phyloP scores from a whole-genome alignment of 2,113 vertebrate species.

The Eonycteris spelaea region DNA sequence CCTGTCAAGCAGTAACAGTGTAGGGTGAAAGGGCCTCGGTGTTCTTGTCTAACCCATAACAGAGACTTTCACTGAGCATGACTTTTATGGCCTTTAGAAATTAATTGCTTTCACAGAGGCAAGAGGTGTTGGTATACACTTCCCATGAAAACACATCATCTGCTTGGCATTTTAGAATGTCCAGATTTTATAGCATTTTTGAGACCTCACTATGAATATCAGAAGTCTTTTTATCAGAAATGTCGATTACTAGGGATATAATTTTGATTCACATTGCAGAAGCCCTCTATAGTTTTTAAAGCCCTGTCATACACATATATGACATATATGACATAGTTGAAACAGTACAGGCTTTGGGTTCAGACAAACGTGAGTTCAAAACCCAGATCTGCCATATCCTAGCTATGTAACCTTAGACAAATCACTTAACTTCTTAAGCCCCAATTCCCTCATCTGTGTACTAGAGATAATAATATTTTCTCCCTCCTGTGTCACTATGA shows the following conservation, averaged over 20 bases:
- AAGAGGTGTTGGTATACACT: not conserved
- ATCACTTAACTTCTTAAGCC: not conserved
- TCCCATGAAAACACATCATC: not conserved
- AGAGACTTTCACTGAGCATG: not conserved
- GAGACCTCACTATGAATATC: not conserved
- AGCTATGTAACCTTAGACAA: not conserved
- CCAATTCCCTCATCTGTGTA: not conserved
- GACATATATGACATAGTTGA: not conserved
- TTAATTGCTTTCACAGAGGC: not conserved
- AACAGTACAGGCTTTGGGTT: not conserved
- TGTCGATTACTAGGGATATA: not conserved
- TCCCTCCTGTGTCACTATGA: not conserved
- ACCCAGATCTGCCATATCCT: not conserved
- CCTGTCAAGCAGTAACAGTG: not conserved
- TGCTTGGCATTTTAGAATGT: not conserved
- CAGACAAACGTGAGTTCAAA: not conserved
- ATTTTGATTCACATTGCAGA: not conserved
- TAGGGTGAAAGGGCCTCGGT: not conserved
- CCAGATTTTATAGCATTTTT: not conserved
- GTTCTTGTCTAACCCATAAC: not conserved
- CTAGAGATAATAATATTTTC: not conserved
- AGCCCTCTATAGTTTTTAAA: not conserved
- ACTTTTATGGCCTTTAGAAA: not conserved
- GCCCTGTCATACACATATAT: not conserved
- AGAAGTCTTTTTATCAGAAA: not conserved